Conservation (phyloP, 1,140 invertebrate species). For the Drepana arcuata region DNA sequence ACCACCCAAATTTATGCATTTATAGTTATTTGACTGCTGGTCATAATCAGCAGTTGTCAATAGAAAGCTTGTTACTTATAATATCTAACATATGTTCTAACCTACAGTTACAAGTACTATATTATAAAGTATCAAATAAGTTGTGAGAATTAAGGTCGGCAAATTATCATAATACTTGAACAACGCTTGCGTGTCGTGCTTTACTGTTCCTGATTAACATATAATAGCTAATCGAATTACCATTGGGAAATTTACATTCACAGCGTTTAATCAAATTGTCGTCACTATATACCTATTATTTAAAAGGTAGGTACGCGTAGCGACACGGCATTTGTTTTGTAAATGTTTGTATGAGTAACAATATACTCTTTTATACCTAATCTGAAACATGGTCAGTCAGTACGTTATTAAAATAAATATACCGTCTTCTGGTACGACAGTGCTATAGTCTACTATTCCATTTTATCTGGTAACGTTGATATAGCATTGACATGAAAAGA, state of each 20-base stretch:
- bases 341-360: slow-evolving; percentile 5
- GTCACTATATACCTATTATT: slow-evolving; percentile 14
- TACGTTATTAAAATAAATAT: too few relatives aligned
- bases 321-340: slow-evolving; percentile 7
- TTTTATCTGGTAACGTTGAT: too few relatives aligned
- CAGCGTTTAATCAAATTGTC: slow-evolving; percentile 22
- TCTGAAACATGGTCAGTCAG: too few relatives aligned
- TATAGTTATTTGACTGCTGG: too few relatives aligned
- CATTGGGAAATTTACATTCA: slow-evolving; percentile 27
- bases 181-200: slow-evolving; percentile 19
- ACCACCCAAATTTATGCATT: too few relatives aligned
- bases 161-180: not conserved
- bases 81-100: too few relatives aligned
- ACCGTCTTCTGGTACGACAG: too few relatives aligned
- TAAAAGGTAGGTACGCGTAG: slow-evolving; percentile 18
- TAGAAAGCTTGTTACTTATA: too few relatives aligned
- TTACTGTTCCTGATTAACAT: slow-evolving; percentile 33
- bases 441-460: too few relatives aligned
- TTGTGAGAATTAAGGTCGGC: slow-evolving; percentile 2
- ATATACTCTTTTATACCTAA: not conserved
- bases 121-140: not conserved
- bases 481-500: not conserved
- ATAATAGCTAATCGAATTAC: slow-evolving; percentile 36
- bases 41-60: too few relatives aligned
- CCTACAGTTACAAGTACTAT: not conserved